A percentile compares a stretch with the other conserved stretches of the same genome.
These are phyloP conservation scores for Neofelis nebulosa DNA, from an alignment of 2,113 vertebrate species.

Conservation along the genomic window DNA sequence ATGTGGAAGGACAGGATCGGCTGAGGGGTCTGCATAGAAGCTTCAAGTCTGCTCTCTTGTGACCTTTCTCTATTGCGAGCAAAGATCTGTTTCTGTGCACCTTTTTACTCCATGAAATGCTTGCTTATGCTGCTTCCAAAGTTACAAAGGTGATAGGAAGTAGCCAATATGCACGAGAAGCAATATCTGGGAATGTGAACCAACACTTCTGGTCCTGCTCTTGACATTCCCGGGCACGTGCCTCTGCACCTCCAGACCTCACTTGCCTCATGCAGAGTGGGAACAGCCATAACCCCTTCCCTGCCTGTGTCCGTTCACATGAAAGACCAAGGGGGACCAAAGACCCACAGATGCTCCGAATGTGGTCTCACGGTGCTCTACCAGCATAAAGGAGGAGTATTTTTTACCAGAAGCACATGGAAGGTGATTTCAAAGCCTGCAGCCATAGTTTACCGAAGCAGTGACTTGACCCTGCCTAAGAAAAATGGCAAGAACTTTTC, in stretches of 20 bases:
- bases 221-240: not conserved
- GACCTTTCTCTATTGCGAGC: not conserved
- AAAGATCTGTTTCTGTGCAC: not conserved
- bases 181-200: not conserved
- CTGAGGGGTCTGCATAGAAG: accelerated
- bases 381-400: accelerated
- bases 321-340: not conserved
- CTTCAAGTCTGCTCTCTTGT: not conserved
- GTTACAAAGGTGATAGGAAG: too few species aligned
- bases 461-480: not conserved
- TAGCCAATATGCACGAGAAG: not conserved
- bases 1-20: not conserved
- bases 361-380: accelerated
- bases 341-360: not conserved
- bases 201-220: accelerated
- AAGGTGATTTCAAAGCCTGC: not conserved
- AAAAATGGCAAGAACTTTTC: not conserved
- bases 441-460: not conserved
- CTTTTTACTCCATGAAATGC: not conserved
- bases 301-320: accelerated
- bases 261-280: not conserved
- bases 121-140: not conserved
- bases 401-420: not conserved
- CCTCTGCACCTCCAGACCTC: not conserved
- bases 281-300: not conserved